These are phyloP conservation scores for Palythoa grandis DNA, from an alignment of 92 coral and sea anemone species.

Conservation along the genomic window DNA sequence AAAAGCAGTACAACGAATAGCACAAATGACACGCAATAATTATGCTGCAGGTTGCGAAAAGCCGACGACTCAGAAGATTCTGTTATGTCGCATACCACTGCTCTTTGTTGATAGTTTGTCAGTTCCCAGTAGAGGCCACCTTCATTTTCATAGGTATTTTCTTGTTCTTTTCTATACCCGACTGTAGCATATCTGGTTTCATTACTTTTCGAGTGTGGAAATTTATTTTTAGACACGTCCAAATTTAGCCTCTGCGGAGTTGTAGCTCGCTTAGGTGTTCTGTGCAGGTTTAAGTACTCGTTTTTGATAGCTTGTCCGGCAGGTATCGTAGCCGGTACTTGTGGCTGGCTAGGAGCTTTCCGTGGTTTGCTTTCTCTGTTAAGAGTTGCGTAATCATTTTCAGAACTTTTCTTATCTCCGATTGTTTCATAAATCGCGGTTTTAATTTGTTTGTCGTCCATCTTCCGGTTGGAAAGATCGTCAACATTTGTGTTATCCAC, in stretches of 20 bases:
- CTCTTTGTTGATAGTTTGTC: conserved; percentile 3
- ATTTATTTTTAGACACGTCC: neutral
- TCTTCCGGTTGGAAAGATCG: neutral
- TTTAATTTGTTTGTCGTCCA: conserved; percentile 18
- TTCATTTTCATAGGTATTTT: conserved; percentile 22
- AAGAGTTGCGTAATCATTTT: conserved; percentile 19
- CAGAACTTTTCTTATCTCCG: conserved; percentile 13
- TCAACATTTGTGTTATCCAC: conserved; percentile 9
- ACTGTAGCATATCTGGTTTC: conserved; percentile 6
- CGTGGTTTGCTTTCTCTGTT: neutral
- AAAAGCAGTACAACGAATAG: conserved; percentile 7
- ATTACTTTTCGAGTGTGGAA: neutral
- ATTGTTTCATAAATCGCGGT: neutral
- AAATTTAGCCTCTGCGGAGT: neutral
- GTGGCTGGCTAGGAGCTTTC: neutral
- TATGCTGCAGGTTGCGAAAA: neutral
- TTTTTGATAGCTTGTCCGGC: conserved; percentile 7
- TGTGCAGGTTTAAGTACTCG: conserved; percentile 19
- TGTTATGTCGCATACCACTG: neutral
- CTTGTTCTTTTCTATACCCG: neutral
- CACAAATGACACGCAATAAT: neutral
- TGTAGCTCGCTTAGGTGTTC: neutral
- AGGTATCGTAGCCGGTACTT: neutral
- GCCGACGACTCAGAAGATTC: neutral
- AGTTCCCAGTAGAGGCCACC: conserved; percentile 22